A percentile compares a stretch with the other conserved stretches of the same genome.
These are phyloP conservation scores for Hystrix cristata DNA, from an alignment of 2,113 vertebrate species.

Conservation along the genomic window DNA sequence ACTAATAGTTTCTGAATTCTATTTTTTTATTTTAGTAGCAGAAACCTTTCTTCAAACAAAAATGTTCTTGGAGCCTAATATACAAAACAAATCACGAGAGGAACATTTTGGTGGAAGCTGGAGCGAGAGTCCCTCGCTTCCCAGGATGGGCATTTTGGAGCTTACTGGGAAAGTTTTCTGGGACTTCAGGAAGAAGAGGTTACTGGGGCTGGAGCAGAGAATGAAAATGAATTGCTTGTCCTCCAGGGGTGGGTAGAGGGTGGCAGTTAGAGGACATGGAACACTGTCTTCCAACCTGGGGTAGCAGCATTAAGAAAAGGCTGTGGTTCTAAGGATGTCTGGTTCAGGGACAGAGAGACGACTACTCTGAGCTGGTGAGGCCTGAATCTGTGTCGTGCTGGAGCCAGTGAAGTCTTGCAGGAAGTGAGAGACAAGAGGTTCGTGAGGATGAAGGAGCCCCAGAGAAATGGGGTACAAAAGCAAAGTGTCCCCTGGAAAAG, in stretches of 20 bases:
- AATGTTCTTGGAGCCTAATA: not conserved
- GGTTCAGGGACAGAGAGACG: not conserved
- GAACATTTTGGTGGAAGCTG: not conserved
- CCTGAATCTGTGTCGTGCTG: not conserved
- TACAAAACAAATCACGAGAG: not conserved
- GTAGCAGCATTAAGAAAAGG: not conserved
- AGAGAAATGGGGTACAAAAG: not conserved
- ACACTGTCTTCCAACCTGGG: not conserved
- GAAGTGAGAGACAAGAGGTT: not conserved
- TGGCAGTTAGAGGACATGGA: too few relatives aligned
- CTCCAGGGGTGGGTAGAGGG: not conserved
- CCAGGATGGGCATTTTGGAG: too few relatives aligned
- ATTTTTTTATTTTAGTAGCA: not conserved
- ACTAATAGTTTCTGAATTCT: not conserved
- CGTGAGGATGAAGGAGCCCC: not conserved
- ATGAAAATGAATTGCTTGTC: too few relatives aligned
- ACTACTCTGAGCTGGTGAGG: not conserved
- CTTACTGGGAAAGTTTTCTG: not conserved
- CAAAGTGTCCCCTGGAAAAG: not conserved
- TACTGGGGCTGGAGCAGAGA: not conserved
- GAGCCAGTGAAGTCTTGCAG: not conserved
- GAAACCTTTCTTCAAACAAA: not conserved
- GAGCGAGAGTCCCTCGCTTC: not conserved
- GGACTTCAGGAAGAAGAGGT: not conserved
- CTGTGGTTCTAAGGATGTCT: not conserved